phyloP scores from a whole-genome alignment of 2,888 invertebrate genomes.

The Tiliacea aurago region DNA sequence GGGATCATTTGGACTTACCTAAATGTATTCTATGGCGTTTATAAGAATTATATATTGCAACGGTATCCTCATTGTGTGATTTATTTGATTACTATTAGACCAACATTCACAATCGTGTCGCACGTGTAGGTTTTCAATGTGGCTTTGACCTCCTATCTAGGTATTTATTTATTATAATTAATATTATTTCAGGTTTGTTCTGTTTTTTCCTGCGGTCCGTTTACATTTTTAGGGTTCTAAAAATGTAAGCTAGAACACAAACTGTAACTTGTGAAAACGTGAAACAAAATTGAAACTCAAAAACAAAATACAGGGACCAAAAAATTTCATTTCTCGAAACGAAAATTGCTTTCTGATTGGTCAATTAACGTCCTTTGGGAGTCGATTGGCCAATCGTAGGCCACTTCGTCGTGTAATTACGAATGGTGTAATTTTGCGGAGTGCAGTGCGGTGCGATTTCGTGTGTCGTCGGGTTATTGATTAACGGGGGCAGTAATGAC shows the following conservation, averaged over 20 bases:
- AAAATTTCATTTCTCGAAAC: slow-evolving; percentile 48
- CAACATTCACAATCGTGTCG: no score
- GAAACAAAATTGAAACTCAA: neutral
- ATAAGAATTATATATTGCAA: neutral
- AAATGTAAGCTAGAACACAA: neutral
- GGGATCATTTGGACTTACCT: neutral
- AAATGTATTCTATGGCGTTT: neutral
- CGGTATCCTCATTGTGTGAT: neutral
- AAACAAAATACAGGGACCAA: slow-evolving; percentile 22
- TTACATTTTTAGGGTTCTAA: neutral
- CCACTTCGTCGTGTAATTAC: slow-evolving; percentile 64
- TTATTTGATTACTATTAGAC: neutral
- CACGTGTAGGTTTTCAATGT: neutral
- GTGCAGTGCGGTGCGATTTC: slow-evolving; percentile 61
- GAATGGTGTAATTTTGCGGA: slow-evolving; percentile 68
- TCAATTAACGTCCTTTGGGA: slow-evolving; percentile 64
- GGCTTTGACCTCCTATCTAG: no score
- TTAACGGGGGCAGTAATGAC: slow-evolving; percentile 80
- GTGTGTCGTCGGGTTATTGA: slow-evolving; percentile 78
- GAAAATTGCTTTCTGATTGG: slow-evolving; percentile 66
- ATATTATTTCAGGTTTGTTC: neutral
- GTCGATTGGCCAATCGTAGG: slow-evolving; percentile 61
- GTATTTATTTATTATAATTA: neutral
- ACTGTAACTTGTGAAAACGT: neutral
- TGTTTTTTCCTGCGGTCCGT: no score